Conservation (phyloP, 2,113 vertebrate species). For the Gopherus evgoodei region DNA sequence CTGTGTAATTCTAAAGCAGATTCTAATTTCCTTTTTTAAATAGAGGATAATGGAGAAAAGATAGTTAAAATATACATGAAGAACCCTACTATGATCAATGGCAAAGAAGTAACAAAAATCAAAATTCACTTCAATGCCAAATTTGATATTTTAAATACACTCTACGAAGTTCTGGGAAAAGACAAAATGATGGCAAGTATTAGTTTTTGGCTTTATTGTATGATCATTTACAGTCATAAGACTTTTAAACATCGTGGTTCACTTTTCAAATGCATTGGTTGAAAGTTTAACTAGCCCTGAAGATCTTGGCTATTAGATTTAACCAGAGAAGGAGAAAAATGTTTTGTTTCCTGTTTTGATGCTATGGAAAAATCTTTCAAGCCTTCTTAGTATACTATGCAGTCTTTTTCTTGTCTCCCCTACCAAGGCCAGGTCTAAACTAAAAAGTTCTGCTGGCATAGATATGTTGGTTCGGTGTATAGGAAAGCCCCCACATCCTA, state of each 20-base stretch:
- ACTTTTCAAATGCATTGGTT: not conserved
- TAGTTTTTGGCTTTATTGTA: not conserved
- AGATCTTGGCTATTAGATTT: not conserved
- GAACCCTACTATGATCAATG: constrained; percentile 69
- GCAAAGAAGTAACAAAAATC: constrained; percentile 76
- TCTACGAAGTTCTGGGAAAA: constrained; percentile 77
- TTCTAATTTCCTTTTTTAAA: not conserved
- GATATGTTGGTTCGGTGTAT: not conserved
- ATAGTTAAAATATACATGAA: constrained; percentile 78
- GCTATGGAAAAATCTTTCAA: not conserved
- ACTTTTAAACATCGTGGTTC: not conserved
- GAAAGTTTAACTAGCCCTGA: not conserved
- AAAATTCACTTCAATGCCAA: constrained; percentile 82
- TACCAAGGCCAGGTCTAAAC: not conserved
- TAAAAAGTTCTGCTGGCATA: not conserved
- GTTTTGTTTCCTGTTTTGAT: not conserved
- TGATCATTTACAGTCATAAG: not conserved
- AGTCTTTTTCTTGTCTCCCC: not conserved
- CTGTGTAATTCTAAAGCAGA: not conserved
- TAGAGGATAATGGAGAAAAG: constrained; percentile 71
- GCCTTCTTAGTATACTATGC: not conserved
- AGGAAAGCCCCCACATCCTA: not conserved
- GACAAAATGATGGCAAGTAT: constrained; percentile 68
- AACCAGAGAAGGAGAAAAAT: not conserved
- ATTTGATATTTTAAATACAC: constrained; percentile 69